phyloP scores from a whole-genome alignment of 2,797 vertebrate genomes.

The Octomys mimax region DNA sequence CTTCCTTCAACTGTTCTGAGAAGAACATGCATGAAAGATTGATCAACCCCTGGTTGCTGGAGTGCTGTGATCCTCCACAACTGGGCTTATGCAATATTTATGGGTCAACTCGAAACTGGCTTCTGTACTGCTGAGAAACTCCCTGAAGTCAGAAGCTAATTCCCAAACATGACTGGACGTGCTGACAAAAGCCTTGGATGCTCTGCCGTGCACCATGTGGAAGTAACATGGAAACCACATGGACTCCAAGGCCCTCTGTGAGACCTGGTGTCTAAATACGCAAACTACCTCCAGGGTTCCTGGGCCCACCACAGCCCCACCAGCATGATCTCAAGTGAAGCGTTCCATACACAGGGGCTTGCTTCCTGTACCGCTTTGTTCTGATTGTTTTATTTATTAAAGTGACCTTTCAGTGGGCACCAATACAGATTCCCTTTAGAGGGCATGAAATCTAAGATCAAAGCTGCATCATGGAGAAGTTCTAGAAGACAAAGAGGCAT shows the following conservation, averaged over 20 bases:
- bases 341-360: not conserved
- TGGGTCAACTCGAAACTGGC: not conserved
- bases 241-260: not conserved
- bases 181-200: not conserved
- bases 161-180: not conserved
- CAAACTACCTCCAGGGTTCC: not conserved
- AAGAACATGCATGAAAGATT: not conserved
- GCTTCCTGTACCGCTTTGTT: not conserved
- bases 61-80: not conserved
- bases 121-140: conserved; percentile 38
- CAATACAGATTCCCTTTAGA: not conserved
- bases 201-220: not conserved
- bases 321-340: not conserved
- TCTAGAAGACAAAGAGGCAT: not conserved
- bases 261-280: not conserved
- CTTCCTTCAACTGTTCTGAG: conserved; percentile 12
- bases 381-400: conserved; percentile 1
- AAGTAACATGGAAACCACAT: not conserved
- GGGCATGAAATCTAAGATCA: not conserved
- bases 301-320: too few relatives aligned
- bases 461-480: conserved; percentile 6
- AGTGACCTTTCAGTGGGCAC: not conserved
- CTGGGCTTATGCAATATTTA: not conserved
- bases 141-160: conserved; percentile 21
- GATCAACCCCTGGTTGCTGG: not conserved